These are phyloP conservation scores for Musca domestica DNA, from an alignment of 1,140 invertebrate genomes.

Conservation along the genomic window DNA sequence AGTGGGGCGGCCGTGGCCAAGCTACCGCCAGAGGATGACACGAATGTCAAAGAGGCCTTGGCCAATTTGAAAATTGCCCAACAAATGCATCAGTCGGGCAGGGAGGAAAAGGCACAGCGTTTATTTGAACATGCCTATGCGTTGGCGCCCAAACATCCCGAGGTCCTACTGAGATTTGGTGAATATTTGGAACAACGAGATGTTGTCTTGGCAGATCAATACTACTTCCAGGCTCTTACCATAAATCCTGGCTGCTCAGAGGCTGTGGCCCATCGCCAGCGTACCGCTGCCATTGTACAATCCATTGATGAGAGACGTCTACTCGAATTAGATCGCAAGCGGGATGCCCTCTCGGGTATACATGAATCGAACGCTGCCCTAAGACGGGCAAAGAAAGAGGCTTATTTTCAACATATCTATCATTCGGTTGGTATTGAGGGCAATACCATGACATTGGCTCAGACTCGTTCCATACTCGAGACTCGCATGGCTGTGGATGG, in stretches of 20 bases:
- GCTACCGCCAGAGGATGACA: constrained; percentile 32
- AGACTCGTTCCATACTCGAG: constrained; percentile 90
- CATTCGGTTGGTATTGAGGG: constrained; percentile 97
- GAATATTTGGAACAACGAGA: constrained; percentile 91
- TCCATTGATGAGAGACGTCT: constrained; percentile 81
- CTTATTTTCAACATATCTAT: constrained; percentile 95
- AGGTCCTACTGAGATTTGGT: constrained; percentile 89
- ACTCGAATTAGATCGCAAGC: constrained; percentile 80
- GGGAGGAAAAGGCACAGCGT: constrained; percentile 82
- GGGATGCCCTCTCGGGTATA: constrained; percentile 75
- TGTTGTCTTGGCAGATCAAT: constrained; percentile 84
- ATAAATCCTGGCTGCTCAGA: constrained; percentile 78
- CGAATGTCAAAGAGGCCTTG: constrained; percentile 68
- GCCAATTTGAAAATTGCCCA: constrained; percentile 78
- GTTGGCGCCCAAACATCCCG: constrained; percentile 86
- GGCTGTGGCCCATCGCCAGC: constrained; percentile 76
- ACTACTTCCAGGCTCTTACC: constrained; percentile 79
- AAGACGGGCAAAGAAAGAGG: constrained; percentile 85
- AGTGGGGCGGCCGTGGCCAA: constrained; percentile 34
- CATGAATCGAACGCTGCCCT: constrained; percentile 77
- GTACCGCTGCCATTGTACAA: constrained; percentile 86
- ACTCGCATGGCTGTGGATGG: constrained; percentile 89
- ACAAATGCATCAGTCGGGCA: constrained; percentile 78
- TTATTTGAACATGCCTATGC: constrained; percentile 88
- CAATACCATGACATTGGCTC: constrained; percentile 92